Conservation (phyloP, 2,888 invertebrate species). For the Exephanes ischioxanthus region DNA sequence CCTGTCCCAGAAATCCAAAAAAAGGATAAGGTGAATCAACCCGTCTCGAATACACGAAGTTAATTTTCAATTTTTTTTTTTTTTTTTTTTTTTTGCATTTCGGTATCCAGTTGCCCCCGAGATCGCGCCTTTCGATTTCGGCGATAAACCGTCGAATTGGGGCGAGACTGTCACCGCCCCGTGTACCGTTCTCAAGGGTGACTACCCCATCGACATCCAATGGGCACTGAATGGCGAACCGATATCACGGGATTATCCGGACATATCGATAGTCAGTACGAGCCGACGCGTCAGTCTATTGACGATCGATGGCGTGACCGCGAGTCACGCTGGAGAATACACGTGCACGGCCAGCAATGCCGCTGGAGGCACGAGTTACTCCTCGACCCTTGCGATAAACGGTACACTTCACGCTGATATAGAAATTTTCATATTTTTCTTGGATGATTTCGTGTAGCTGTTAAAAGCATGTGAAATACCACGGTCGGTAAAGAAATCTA, state of each 20-base stretch:
- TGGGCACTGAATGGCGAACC: constrained; percentile 91
- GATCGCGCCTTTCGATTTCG: constrained; percentile 90
- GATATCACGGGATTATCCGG: constrained; percentile 74
- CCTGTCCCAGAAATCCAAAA: constrained; percentile 12
- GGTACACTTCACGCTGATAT: constrained; percentile 84
- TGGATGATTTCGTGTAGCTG: no score
- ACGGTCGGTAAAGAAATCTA: not conserved
- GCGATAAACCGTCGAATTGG: constrained; percentile 89
- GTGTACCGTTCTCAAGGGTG: constrained; percentile 91
- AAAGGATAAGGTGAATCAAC: constrained; percentile 37
- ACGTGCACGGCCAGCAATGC: constrained; percentile 89
- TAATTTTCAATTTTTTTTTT: no score
- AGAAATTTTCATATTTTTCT: constrained; percentile 1
- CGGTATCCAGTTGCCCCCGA: constrained; percentile 88
- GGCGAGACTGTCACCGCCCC: constrained; percentile 90
- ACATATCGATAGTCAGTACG: constrained; percentile 73
- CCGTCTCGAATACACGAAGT: not conserved
- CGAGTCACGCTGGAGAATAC: constrained; percentile 89
- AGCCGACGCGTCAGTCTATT: constrained; percentile 87
- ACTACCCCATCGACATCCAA: constrained; percentile 90
- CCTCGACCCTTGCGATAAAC: constrained; percentile 89
- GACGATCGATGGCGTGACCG: constrained; percentile 89
- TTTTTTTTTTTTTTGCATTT: not conserved
- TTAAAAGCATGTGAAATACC: no score
- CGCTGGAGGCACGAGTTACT: constrained; percentile 88